These are phyloP conservation scores for Danio rerio DNA, from an alignment of 2,113 vertebrate species.

Conservation along the genomic window GRCz12tu NC_133190.1:35695001-35695500, in stretches of 20 bases:
- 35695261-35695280: neutral
- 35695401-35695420: too few species aligned
- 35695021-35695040: neutral
- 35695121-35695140: constrained; percentile 92
- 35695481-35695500: too few species aligned
- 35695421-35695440: too few species aligned
- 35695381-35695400: too few species aligned
- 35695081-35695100: constrained; percentile 95
- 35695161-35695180: constrained; percentile 84
- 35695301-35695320: neutral
- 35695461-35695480: too few species aligned
- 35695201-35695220: constrained; percentile 83
- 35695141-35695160: constrained; percentile 89
- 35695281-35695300: neutral
- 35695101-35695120: constrained; percentile 94
- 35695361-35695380: too few species aligned
- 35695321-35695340: too few species aligned
- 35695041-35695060: neutral
- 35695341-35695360: too few species aligned
- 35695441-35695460: too few species aligned
- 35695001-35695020: neutral
- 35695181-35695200: constrained; percentile 85
- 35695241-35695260: neutral
- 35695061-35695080: constrained; percentile 65
- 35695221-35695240: constrained; percentile 78